A percentile compares a stretch with the other conserved stretches of the same genome.
Conservation (phyloP, 2,113 vertebrate species). For the Phaetusa simplex region DNA sequence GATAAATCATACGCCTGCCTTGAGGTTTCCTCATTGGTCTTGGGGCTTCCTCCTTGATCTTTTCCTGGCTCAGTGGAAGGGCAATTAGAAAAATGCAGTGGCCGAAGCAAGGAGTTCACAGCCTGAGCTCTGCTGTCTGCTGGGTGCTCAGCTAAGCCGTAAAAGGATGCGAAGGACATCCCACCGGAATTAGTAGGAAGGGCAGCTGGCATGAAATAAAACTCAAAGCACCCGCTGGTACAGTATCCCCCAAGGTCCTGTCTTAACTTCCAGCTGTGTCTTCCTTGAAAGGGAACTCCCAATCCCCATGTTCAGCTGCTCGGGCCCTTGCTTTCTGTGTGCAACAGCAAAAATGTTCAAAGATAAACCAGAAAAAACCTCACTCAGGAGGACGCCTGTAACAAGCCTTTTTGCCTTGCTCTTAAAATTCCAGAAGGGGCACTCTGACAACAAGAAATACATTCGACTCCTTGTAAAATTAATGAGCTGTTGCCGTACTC, state of each 20-base stretch:
- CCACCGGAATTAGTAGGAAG: not conserved
- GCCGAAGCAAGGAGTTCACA: not conserved
- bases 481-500: not conserved
- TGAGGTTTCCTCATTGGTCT: not conserved
- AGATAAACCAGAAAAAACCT: not conserved
- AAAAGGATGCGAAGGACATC: not conserved
- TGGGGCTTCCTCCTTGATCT: not conserved
- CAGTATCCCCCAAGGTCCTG: not conserved
- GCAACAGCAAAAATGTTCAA: not conserved
- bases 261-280: not conserved
- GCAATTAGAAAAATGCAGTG: not conserved
- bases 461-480: conserved; percentile 18
- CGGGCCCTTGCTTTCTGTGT: not conserved
- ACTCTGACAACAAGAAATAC: not conserved
- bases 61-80: not conserved
- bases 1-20: not conserved
- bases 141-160: not conserved
- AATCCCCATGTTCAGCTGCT: rapidly evolving
- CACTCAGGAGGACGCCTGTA: not conserved
- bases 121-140: not conserved
- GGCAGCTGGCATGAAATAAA: not conserved
- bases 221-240: not conserved
- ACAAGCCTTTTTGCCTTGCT: not conserved
- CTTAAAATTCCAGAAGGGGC: conserved; percentile 7
- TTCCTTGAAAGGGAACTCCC: not conserved